phyloP scores from a whole-genome alignment of 2,888 invertebrate genomes.

The Apomyelois bistriatella region DNA sequence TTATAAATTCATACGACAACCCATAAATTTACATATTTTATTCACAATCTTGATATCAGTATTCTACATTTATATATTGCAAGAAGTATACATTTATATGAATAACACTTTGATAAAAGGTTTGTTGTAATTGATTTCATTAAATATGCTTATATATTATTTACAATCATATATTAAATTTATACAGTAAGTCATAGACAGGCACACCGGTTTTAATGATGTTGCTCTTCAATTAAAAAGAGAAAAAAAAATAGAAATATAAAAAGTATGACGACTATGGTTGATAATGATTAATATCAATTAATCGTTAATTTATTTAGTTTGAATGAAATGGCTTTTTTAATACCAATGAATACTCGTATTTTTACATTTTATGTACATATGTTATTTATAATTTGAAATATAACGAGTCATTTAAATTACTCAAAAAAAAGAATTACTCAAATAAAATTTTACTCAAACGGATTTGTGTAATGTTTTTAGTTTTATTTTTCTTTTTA shows the following conservation, averaged over 20 bases:
- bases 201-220: constrained; percentile 51
- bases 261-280: too few relatives aligned
- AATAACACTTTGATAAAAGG: constrained; percentile 20
- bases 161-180: constrained; percentile 14
- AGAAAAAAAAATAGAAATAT: neutral
- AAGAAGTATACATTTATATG: constrained; percentile 32
- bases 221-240: neutral
- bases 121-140: neutral
- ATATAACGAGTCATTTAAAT: too few relatives aligned
- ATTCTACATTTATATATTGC: constrained; percentile 27
- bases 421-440: too few relatives aligned
- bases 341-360: too few relatives aligned
- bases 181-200: constrained; percentile 38
- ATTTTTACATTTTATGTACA: too few relatives aligned
- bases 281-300: too few relatives aligned
- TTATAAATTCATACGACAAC: constrained; percentile 75
- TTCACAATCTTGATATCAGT: constrained; percentile 43
- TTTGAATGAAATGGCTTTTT: too few relatives aligned
- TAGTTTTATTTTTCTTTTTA: too few relatives aligned
- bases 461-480: too few relatives aligned
- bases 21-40: constrained; percentile 45
- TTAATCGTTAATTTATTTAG: too few relatives aligned
- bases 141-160: constrained; percentile 13
- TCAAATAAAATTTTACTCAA: too few relatives aligned
- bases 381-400: too few relatives aligned